Conservation (phyloP, 1,140 invertebrate genomes). For the Whitmania pigra region DNA sequence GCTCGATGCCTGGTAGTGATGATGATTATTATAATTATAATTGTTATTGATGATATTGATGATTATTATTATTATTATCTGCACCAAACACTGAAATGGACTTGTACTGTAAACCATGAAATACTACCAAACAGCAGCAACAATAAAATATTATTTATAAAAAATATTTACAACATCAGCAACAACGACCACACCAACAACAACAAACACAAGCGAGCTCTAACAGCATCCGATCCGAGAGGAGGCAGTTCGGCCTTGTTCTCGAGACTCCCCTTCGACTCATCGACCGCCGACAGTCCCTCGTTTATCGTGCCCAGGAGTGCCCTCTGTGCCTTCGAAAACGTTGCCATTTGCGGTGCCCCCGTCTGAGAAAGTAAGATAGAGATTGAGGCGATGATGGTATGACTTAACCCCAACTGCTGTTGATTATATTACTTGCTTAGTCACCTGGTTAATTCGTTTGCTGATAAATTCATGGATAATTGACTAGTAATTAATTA, state of each 20-base stretch:
- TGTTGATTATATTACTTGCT: no score
- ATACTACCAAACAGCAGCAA: no score
- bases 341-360: slow-evolving; percentile 62
- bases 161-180: not conserved
- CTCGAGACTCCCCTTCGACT: slow-evolving; percentile 67
- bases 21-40: slow-evolving; percentile 4
- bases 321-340: slow-evolving; percentile 78
- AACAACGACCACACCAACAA: not conserved
- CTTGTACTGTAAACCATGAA: no score
- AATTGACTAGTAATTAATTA: no score
- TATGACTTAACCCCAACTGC: no score
- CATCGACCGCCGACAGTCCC: slow-evolving; percentile 62
- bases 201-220: not conserved
- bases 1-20: slow-evolving; percentile 52
- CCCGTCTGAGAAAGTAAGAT: slow-evolving; percentile 51
- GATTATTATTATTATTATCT: no score
- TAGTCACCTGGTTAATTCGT: no score
- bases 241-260: slow-evolving; percentile 59
- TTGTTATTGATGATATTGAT: no score
- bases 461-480: no score
- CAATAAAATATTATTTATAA: no score
- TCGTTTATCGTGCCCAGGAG: slow-evolving; percentile 74
- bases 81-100: no score
- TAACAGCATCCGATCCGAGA: slow-evolving; percentile 47
- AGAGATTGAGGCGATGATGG: no score